A percentile compares a stretch with the other conserved stretches of the same genome.
Evolutionary conservation across 30 jellyfish, hydroid and myxozoan species (phyloP).

Genomic region (Aurelia sp.): DNA sequence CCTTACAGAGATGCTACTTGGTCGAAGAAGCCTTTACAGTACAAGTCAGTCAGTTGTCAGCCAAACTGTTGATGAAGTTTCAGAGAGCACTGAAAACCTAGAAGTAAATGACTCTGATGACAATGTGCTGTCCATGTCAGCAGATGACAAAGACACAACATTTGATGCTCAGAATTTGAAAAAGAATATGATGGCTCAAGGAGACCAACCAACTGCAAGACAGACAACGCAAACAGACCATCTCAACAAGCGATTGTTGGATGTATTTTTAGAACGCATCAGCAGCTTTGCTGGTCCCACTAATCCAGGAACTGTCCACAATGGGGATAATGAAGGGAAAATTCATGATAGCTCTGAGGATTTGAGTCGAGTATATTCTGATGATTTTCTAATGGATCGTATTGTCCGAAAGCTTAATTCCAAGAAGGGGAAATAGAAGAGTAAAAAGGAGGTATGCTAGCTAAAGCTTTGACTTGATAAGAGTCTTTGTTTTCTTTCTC

Average conservation of each 20-base stretch:
- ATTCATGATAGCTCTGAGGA: constrained; percentile 60
- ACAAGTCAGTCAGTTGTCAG: constrained; percentile 18
- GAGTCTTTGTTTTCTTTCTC: too few relatives aligned
- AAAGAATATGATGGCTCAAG: background rate
- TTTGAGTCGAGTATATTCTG: constrained; percentile 72
- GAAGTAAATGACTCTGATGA: background rate
- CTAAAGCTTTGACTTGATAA: too few relatives aligned
- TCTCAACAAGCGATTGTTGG: constrained; percentile 73
- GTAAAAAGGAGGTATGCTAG: background rate
- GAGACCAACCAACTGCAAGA: constrained; percentile 11
- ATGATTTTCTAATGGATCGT: constrained; percentile 94
- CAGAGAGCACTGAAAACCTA: constrained; percentile 11
- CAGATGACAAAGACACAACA: background rate
- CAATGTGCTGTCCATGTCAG: background rate
- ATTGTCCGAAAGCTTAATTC: constrained; percentile 78
- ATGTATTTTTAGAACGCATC: constrained; percentile 73
- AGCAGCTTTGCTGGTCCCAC: constrained; percentile 68
- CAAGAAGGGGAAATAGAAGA: background rate
- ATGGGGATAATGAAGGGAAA: constrained; percentile 7
- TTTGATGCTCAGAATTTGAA: background rate
- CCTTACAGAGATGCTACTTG: constrained; percentile 50
- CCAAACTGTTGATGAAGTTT: constrained; percentile 46
- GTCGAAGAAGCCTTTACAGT: constrained; percentile 38
- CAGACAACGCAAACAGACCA: constrained; percentile 87
- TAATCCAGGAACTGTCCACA: constrained; percentile 34